Evolutionary conservation across 1,140 invertebrate species (phyloP), one percentile per base, ranked within the genome.

Genomic region (Lucilia cuprina): DNA sequence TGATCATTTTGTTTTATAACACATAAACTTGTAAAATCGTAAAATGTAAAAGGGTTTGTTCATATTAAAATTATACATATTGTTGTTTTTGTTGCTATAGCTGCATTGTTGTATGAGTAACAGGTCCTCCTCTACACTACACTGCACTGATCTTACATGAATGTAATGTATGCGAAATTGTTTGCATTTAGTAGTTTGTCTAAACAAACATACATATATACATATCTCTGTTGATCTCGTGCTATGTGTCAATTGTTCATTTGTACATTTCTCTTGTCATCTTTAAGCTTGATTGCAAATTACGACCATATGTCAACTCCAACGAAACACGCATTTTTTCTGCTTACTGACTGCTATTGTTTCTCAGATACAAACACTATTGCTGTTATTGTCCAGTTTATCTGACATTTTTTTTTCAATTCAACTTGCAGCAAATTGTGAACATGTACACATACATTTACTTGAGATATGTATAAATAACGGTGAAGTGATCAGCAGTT

Each of bases 251-350:
- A 90, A 90, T 90, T 89, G 89, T 90, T 90, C 89, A 90, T 90
- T 89, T 90, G 89, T 90, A 89, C 89, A 90, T 90, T 90, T 90
- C 85, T 89, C 86, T 88, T 90, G 89, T 90, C 89, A 90, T 90
- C 89, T 90, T 90, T 90, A 89, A 80, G 77, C 87, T 89, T 90
- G 89, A 90, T 90, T 90, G 89, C 89, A 90, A 90, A 88, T 90
- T 90, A 90, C 89, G 89, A 90, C 86, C 89, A 85, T 90, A 88
- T 85, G 84, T 85, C 82, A 85, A 85, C 84, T 84, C 77, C 41
- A 80, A 80, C 77, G 47, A 49, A 80, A 30, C 77, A 80, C 77
- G 77, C 77, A 80, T 80, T 49, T 80, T 80, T 70, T 70, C 7
- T 41, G 41, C 41, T 30, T 30, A 30, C 25, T 30, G 25, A 30